Evolutionary conservation across 2,888 invertebrate species (phyloP), one percentile per base, ranked within the genome.

Genomic region (Dastarcus helophoroides): DNA sequence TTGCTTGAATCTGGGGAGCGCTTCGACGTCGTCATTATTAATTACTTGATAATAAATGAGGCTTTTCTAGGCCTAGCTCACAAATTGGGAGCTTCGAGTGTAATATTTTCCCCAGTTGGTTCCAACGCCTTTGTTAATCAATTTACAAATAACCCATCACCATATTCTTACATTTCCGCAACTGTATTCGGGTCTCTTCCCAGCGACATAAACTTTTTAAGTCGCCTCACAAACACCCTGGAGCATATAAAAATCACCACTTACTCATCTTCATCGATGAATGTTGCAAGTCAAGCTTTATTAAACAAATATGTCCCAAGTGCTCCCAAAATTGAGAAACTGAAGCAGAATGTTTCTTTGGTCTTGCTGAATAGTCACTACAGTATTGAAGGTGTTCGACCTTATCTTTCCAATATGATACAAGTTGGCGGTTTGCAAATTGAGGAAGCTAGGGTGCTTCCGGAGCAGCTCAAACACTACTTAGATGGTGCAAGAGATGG

Each of bases 371-470:
- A 53, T 39, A 44, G 49, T 1, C 51, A 56, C 40, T 43, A 43
- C 24, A 40, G 48, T 22, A 45, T 50, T 7, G 51, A 53, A 41
- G 34, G 38, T 13, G 43, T 48, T n/a, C 35, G 49, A 28, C 51
- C 56, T 1, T 45, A 48, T 26, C 33, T 53, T n/a, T 52, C 56
- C 2, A 52, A 46, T 32, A 47, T 53, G 31, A 46, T 56, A 7
- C 47, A 48, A 31, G 44, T 54, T 14, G 54, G 50, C 10, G 56
- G 54, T 3, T 49, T 49, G 27, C 54, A 54, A 33, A 39, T 54
- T 12, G 37, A 46, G 23, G 40, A 42, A 23, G 31, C 36, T 0
- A 39, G 48, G 36, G 25, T 31, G n/a, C 28, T 48, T 17, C 42
- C 46, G 2, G 11, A 40, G 22, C 38, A 44, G 16, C 26, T 50